Evolutionary conservation across 2,888 invertebrate genomes (phyloP).

Genomic region (Sarcophaga rosellei): DNA sequence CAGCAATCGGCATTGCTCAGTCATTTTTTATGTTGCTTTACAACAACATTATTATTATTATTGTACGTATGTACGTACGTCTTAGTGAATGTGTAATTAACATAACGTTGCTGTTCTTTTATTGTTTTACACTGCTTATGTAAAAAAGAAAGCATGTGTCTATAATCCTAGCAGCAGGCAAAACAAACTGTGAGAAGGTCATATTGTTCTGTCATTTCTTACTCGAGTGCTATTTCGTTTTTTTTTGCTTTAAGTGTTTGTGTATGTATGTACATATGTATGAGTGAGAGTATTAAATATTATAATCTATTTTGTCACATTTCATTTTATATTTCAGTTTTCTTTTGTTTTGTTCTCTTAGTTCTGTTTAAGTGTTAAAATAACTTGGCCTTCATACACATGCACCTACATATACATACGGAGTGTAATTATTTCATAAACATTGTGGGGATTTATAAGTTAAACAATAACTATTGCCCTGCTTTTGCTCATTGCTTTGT

Average conservation of each 20-base stretch:
- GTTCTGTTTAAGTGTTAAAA: not conserved
- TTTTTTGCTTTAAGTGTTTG: not conserved
- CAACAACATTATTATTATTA: too few relatives aligned
- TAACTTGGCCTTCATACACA: too few relatives aligned
- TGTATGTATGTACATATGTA: not conserved
- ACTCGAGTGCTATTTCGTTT: not conserved
- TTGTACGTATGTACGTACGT: too few relatives aligned
- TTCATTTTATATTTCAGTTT: not conserved
- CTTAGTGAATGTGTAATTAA: too few relatives aligned
- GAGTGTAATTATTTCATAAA: too few relatives aligned
- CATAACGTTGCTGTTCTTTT: not conserved
- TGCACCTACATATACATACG: too few relatives aligned
- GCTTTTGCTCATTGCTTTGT: not conserved
- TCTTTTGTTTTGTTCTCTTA: not conserved
- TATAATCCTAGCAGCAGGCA: not conserved
- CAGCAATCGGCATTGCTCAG: too few relatives aligned
- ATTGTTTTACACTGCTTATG: not conserved
- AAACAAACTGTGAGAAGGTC: not conserved
- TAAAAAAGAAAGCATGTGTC: not conserved
- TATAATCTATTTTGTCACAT: not conserved
- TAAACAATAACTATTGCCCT: constrained; percentile 11
- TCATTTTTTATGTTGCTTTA: too few relatives aligned
- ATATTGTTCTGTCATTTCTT: not conserved
- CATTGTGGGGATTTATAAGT: constrained; percentile 31
- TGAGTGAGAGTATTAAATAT: too few relatives aligned